Evolutionary conservation across 2,888 invertebrate species (phyloP).

Genomic region (Drosophila merina): DNA sequence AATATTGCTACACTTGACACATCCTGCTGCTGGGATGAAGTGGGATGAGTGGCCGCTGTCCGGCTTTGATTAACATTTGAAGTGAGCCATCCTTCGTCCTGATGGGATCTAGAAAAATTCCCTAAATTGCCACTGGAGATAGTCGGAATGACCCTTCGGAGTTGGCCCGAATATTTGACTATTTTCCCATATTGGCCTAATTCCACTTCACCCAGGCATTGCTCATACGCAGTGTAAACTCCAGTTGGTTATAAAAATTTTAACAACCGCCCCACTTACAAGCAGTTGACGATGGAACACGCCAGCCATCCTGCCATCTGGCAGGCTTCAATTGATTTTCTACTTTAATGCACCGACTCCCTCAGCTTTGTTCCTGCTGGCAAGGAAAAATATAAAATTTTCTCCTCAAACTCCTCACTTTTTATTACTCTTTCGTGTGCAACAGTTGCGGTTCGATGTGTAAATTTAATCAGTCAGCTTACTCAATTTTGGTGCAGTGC

Average conservation of each 20-base stretch:
- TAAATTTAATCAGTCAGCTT: conserved; percentile 71
- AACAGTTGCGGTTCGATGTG: conserved; percentile 72
- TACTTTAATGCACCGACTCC: conserved; percentile 37
- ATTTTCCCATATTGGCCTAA: conserved; percentile 5
- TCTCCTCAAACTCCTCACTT: conserved; percentile 15
- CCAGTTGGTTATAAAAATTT: conserved; percentile 43
- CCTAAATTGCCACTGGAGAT: conserved; percentile 28
- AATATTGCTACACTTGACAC: conserved; percentile 69
- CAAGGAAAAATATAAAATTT: conserved; percentile 48
- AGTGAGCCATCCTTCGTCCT: conserved; percentile 26
- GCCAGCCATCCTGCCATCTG: conserved; percentile 57
- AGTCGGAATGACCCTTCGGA: neutral
- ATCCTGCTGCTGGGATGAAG: conserved; percentile 27
- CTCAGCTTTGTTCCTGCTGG: conserved; percentile 43
- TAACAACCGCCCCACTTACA: conserved; percentile 66
- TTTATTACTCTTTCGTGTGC: conserved; percentile 43
- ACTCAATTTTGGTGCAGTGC: conserved; percentile 52
- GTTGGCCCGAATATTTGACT: conserved; percentile 5
- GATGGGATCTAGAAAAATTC: conserved; percentile 22
- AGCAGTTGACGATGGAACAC: conserved; percentile 60
- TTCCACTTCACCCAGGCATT: conserved; percentile 32
- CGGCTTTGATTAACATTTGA: conserved; percentile 59
- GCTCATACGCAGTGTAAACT: conserved; percentile 50
- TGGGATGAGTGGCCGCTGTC: conserved; percentile 13
- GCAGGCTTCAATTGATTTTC: conserved; percentile 59